A percentile compares a stretch with the other conserved stretches of the same genome.
These are phyloP conservation scores for Uromys caudimaculatus DNA, from an alignment of 2,797 vertebrate species.

Conservation along the genomic window DNA sequence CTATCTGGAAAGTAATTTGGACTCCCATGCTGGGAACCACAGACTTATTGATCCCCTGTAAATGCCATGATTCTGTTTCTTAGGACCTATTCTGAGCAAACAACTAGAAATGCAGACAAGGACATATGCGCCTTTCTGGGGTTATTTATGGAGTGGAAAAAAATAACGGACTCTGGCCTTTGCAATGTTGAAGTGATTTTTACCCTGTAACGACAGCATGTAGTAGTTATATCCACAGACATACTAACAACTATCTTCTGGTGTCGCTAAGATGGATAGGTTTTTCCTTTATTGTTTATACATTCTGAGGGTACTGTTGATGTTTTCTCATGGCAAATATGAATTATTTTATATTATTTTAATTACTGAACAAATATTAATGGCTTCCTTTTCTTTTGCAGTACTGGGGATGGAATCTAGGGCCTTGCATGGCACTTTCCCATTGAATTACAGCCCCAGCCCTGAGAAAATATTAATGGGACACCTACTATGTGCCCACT, in stretches of 20 bases:
- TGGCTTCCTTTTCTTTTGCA: neutral
- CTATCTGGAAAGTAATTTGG: neutral
- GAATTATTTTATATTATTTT: neutral
- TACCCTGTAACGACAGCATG: no score
- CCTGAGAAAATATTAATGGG: neutral
- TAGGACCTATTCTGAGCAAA: neutral
- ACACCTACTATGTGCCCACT: neutral
- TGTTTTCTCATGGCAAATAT: neutral
- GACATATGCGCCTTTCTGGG: neutral
- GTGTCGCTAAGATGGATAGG: neutral
- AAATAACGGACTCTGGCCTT: neutral
- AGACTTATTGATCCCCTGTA: neutral
- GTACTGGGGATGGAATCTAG: neutral
- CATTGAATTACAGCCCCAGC: neutral
- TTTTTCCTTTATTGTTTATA: slow-evolving; percentile 5
- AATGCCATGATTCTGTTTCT: neutral
- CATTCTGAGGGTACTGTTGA: neutral
- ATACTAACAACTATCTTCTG: neutral
- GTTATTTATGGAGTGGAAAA: neutral
- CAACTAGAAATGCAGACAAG: neutral
- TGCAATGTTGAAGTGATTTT: neutral
- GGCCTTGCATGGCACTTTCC: neutral
- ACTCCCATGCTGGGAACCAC: neutral
- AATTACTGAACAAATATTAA: neutral
- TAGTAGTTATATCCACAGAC: neutral